Evolutionary conservation across 2,797 vertebrate genomes (phyloP).

Genomic region (Poecilia gillii): DNA sequence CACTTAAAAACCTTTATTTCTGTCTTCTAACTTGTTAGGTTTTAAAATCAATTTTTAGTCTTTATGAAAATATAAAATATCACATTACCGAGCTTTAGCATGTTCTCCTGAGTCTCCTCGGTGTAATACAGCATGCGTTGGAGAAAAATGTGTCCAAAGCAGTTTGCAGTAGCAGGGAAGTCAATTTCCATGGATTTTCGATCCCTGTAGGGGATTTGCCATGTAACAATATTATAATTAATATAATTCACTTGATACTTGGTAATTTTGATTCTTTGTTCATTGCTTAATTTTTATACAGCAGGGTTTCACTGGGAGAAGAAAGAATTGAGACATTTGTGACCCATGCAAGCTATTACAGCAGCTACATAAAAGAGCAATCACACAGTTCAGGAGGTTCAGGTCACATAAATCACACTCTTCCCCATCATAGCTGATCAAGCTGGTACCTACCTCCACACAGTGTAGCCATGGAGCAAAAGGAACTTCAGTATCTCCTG

Average conservation of each 20-base stretch:
- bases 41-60: no score
- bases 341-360: background rate
- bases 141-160: constrained; percentile 91
- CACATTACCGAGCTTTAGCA: constrained; percentile 89
- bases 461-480: constrained; percentile 91
- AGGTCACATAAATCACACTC: background rate
- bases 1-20: background rate
- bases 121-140: constrained; percentile 88
- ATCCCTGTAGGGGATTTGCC: constrained; percentile 80
- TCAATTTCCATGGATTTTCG: constrained; percentile 87
- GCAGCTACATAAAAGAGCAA: background rate
- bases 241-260: background rate
- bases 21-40: background rate
- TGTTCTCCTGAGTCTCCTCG: constrained; percentile 89
- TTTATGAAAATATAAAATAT: background rate
- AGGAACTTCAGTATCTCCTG: constrained; percentile 94
- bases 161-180: constrained; percentile 86
- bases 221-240: constrained; percentile 17
- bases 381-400: background rate
- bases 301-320: constrained; percentile 2
- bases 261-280: background rate
- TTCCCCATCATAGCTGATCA: constrained; percentile 4
- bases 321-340: background rate
- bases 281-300: constrained; percentile 1
- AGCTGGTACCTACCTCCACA: constrained; percentile 85